Evolutionary conservation across 2,797 vertebrate species (phyloP), one percentile per base, ranked within the genome.

Genomic region (Halcyon smyrnensis): DNA sequence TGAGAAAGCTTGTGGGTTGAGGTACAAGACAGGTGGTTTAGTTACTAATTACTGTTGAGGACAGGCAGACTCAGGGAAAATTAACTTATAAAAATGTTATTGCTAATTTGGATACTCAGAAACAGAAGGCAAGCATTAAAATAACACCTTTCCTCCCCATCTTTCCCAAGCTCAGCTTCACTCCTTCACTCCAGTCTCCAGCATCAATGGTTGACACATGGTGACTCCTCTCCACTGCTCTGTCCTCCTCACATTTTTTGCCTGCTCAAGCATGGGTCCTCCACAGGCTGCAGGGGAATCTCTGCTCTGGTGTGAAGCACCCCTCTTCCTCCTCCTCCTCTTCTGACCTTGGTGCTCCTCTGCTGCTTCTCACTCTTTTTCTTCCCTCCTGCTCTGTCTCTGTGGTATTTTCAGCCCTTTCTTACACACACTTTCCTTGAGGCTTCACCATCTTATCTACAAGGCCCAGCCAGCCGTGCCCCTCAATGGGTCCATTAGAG

Each of bases 361-460:
- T n/a, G 64, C 56, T 77, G 24, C 24, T 84, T 77, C 34, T 48
- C 13, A 23, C 17, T 63, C 27, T 19, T 57, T 64, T 65, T 37
- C 8, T 16, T 77, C 23, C 25, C 12, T 62, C 7, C n/a, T 51
- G 11, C 27, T 77, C 24, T 57, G 17, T 71, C 50, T 41, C 15
- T 14, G 8, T 28, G 41, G 5, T 27, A 28, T 16, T 79, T 36
- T 21, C 71, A 60, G 48, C 19, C 7, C 15, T 51, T 50, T 25
- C 65, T 54, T 15, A 65, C 9, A n/a, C 20, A 37, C 1, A 0
- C 2, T 5, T 60, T 37, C 27, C 36, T 27, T 0, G 0, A 14
- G 36, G 19, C 0, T 2, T 5, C 0, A 0, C 12, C 14, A 6
- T 8, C 11, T 5, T 2, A 16, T 9, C 21, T 56, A 25, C 0